Evolutionary conservation across 2,113 vertebrate species (phyloP).

Genomic region (Tonatia bakeri): DNA sequence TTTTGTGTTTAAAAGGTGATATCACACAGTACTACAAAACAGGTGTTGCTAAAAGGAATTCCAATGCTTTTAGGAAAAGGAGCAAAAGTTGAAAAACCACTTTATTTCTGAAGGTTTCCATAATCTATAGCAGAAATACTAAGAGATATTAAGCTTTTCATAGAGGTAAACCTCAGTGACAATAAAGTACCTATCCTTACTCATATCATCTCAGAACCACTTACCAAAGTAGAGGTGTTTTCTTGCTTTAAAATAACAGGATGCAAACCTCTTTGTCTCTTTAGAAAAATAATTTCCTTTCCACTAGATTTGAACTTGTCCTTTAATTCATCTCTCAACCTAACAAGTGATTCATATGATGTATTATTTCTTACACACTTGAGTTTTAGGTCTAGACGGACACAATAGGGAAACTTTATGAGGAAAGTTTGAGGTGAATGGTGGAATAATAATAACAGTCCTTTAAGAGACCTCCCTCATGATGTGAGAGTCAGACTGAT

Average conservation of each 20-base stretch:
- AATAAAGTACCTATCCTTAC: background rate
- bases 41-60: background rate
- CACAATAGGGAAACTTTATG: background rate
- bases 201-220: background rate
- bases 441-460: background rate
- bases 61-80: background rate
- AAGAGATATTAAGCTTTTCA: background rate
- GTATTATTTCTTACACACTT: background rate
- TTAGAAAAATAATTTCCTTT: background rate
- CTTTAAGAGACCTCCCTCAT: background rate
- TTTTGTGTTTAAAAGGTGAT: background rate
- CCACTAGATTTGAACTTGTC: background rate
- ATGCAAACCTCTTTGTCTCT: background rate
- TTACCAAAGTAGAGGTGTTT: background rate
- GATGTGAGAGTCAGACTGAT: background rate
- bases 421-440: background rate
- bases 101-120: background rate
- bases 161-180: background rate
- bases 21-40: background rate
- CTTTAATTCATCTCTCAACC: background rate
- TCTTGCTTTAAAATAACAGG: background rate
- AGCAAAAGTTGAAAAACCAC: background rate
- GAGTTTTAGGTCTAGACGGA: background rate
- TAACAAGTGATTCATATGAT: background rate
- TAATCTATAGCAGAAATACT: background rate